phyloP scores from a whole-genome alignment of 64 coral and sea anemone genomes.

The Montipora foliosa region DNA sequence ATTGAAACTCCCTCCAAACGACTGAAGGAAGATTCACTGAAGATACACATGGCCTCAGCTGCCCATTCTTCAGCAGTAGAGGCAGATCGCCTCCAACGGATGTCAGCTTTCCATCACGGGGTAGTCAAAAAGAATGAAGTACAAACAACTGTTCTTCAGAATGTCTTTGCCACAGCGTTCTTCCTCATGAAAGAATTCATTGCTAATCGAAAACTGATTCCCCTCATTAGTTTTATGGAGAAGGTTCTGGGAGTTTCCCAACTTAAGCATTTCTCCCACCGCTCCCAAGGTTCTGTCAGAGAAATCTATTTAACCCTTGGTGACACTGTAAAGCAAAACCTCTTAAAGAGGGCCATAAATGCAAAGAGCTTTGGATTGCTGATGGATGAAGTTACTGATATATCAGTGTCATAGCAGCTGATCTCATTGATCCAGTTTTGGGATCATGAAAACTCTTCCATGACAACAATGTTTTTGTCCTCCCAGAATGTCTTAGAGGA shows the following conservation, averaged over 20 bases:
- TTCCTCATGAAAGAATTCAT: slow-evolving; percentile 6
- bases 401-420: slow-evolving; percentile 45
- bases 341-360: slow-evolving; percentile 42
- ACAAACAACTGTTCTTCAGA: slow-evolving; percentile 35
- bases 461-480: slow-evolving; percentile 24
- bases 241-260: slow-evolving; percentile 42
- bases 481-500: slow-evolving; percentile 30
- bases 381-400: slow-evolving; percentile 54
- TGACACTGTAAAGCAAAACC: slow-evolving; percentile 13
- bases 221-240: slow-evolving; percentile 43
- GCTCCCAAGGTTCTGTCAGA: slow-evolving; percentile 35
- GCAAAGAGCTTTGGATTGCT: slow-evolving; percentile 25
- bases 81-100: neutral
- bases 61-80: neutral
- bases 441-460: slow-evolving; percentile 7
- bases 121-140: slow-evolving; percentile 24
- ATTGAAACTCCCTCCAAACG: neutral
- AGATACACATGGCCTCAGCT: neutral
- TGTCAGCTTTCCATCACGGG: slow-evolving; percentile 33
- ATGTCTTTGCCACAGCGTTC: slow-evolving; percentile 35
- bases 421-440: slow-evolving; percentile 49
- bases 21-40: slow-evolving; percentile 3
- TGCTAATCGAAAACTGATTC: slow-evolving; percentile 51
- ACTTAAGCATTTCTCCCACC: slow-evolving; percentile 56
- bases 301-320: slow-evolving; percentile 14